A percentile compares a stretch with the other conserved stretches of the same genome.
phyloP scores from a whole-genome alignment of 2,797 vertebrate species.

The Ceryle rudis region DNA sequence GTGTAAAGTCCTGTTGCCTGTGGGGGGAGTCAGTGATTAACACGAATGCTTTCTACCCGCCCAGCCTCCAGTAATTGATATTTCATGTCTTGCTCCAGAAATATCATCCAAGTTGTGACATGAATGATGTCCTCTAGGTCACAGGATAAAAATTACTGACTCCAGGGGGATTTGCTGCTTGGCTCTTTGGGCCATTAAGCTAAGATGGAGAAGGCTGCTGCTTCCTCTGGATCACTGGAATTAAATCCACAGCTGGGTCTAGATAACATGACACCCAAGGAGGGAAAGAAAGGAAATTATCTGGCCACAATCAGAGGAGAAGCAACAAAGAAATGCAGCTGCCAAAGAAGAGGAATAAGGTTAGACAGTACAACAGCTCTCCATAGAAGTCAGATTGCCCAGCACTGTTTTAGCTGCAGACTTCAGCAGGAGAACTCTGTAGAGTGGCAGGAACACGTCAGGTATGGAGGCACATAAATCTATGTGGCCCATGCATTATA shows the following conservation, averaged over 20 bases:
- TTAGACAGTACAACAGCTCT: not conserved
- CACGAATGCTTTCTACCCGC: not conserved
- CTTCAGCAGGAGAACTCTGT: not conserved
- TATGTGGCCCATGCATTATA: not conserved
- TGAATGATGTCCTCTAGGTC: not conserved
- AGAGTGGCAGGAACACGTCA: not conserved
- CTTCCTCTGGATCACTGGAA: not conserved
- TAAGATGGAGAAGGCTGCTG: not conserved
- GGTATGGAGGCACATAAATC: not conserved
- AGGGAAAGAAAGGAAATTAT: not conserved
- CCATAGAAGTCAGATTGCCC: not conserved
- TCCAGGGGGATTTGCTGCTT: not conserved
- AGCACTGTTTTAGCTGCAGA: not conserved
- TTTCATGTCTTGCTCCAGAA: not conserved
- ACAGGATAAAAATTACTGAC: not conserved
- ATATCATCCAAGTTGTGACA: not conserved
- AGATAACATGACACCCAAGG: not conserved
- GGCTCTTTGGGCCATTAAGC: not conserved
- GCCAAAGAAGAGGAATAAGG: not conserved
- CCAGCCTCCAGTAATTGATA: not conserved
- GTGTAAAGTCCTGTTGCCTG: not conserved
- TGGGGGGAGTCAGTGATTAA: not conserved
- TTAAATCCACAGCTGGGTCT: not conserved
- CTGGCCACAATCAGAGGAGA: not conserved
- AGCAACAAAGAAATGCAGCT: not conserved